Percentiles rank a stretch among this genome's conserved stretches.
These are phyloP conservation scores for Philhelius pedissequus DNA, from an alignment of 2,888 invertebrate species.

Conservation along the genomic window DNA sequence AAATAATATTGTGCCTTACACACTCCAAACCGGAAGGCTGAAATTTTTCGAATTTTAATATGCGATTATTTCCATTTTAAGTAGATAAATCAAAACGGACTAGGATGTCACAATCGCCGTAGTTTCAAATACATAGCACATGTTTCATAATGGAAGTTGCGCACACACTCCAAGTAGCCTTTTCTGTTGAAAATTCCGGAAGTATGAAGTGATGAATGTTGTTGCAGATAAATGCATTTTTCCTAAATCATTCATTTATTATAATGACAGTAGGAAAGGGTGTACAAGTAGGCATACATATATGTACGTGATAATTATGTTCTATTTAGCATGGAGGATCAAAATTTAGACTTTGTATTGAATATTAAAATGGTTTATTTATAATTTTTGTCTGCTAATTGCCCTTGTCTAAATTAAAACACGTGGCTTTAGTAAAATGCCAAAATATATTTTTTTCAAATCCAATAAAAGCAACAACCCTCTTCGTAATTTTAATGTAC, in stretches of 20 bases:
- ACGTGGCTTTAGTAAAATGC: background rate
- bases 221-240: slow-evolving; percentile 59
- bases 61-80: slow-evolving; percentile 38
- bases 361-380: too few species aligned
- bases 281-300: too few species aligned
- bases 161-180: background rate
- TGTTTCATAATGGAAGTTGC: background rate
- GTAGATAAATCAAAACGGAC: background rate
- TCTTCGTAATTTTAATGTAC: background rate
- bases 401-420: background rate
- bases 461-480: background rate
- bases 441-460: background rate
- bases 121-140: slow-evolving; percentile 27
- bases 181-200: slow-evolving; percentile 29
- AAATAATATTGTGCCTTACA: slow-evolving; percentile 1
- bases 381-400: background rate
- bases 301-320: too few species aligned
- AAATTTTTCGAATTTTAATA: slow-evolving; percentile 32
- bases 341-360: background rate
- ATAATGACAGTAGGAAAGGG: background rate
- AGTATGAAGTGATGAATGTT: slow-evolving; percentile 48
- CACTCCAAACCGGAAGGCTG: slow-evolving; percentile 57
- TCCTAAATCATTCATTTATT: slow-evolving; percentile 46
- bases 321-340: background rate
- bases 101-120: background rate